Base-by-base conservation (phyloP, 2,888 invertebrate species). In the Epinotia brunnichana region DNA sequence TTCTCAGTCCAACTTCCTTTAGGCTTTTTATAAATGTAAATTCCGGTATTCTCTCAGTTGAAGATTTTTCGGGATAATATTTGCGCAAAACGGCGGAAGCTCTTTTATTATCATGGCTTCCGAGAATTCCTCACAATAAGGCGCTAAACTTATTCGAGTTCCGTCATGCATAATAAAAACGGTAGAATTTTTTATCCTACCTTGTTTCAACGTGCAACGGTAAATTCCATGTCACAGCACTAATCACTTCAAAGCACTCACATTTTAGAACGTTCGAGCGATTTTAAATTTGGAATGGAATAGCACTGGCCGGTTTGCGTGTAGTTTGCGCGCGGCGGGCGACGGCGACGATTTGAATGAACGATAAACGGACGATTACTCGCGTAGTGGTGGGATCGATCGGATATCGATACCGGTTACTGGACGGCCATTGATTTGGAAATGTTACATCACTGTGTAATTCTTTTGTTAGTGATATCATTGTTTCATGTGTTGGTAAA, bases 311-410 rank as follows among this genome's bases (percentile, higher is more conserved):
- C 17, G 72, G 56, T 68, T 72, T 53, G 73, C 73, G 77, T 78
- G 81, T 77, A 78, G 77, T 77, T 79, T 74, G 79, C 73, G 74
- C 76, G 78, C 78, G 81, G 66, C 51, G 15, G 79, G 79, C 77
- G 76, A 61, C 76, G 76, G 69, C 62, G 56, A 68, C 72, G 73
- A 73, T 73, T 73, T 69, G 67, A 67, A 77, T 80, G 79, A 77
- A 82, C 86, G 87, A 88, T 88, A 88, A 87, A 83, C 84, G 83
- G 69, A 71, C 80, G 83, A 90, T 88, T 89, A 87, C 85, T 78
- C 63, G 73, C 75, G 73, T 82, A 86, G 88, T 86, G 87, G 84
- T 81, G 88, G 67, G 74, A 69, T 76, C 76, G 72, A 74, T 72
- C 69, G 69, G 71, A 75, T 81, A 83, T 83, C 84, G 87, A 86